Evolutionary conservation across 1,140 invertebrate species (phyloP).

Genomic region (Trachelipus rathkii): DNA sequence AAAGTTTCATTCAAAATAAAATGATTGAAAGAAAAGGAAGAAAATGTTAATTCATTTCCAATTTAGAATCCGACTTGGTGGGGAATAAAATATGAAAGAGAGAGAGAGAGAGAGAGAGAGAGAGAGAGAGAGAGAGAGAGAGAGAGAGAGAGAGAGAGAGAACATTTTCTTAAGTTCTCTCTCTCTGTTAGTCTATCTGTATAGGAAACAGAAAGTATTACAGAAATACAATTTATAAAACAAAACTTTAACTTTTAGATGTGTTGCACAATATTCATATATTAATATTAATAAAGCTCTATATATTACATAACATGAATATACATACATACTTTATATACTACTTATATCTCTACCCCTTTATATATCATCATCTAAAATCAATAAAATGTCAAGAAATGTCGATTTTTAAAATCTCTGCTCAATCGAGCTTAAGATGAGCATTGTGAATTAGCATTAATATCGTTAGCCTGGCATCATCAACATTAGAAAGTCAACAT

Average conservation of each 20-base stretch:
- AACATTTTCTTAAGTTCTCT: no score
- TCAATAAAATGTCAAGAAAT: neutral
- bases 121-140: slow-evolving; percentile 8
- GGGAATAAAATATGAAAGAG: neutral
- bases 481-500: slow-evolving; percentile 9
- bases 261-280: neutral
- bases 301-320: no score
- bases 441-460: neutral
- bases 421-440: slow-evolving; percentile 1
- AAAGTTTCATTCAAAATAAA: neutral
- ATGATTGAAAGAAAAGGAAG: neutral
- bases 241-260: no score
- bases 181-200: no score
- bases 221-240: no score
- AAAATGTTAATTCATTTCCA: slow-evolving; percentile 10
- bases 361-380: neutral
- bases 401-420: no score
- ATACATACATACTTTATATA: no score
- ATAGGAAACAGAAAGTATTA: no score
- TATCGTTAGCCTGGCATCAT: neutral
- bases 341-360: neutral
- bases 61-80: neutral
- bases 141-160: neutral
- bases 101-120: neutral
- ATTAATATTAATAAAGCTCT: neutral